Evolutionary conservation across 1,140 invertebrate species (phyloP), one percentile per base, ranked within the genome.

Genomic region (Anastrepha obliqua): DNA sequence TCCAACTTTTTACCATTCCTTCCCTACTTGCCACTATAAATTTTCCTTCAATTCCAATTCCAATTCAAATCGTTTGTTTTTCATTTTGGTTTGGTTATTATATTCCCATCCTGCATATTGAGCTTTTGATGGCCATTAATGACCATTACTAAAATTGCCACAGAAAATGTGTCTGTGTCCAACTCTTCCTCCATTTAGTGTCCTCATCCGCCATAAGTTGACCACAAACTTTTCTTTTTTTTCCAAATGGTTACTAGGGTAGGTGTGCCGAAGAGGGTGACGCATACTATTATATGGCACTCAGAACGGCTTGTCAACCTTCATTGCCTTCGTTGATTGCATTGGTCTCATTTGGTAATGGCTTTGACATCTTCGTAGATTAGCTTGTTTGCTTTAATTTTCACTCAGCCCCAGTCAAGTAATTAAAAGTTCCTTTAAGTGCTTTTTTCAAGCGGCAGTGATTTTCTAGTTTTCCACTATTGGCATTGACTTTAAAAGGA

Each of bases 351-450:
- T 81, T 81, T 81, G 74, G 47, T 81, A 58, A 81, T 81, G 74
- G 44, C 74, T 81, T 81, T 81, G 74, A 81, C 74, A 20, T 55
- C 44, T 17, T 17, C 51, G 55, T 20, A 81, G 47, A 20, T 55
- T 81, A 29, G 74, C 74, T 58, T 81, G 47, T 81, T 81, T 51
- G 74, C 51, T 55, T 81, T 47, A 58, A 74, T 74, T 74, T 5
- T 42, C 70, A 74, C 42, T 74, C 15, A 17, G 47, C 17, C 20
- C 7, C n/a, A 81, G 47, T 11, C 74, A 20, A 81, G 74, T 81
- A 81, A 81, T 81, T 81, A 81, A 81, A 81, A 81, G 74, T 81
- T 81, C 29, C 74, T 81, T 81, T 55, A 81, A 81, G 74, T 55
- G 8, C 42, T n/a, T 74, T 74, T 74, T 74, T 42, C 47, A 2